Conservation (phyloP, 2,797 vertebrate species). For the Anguilla anguilla region DNA sequence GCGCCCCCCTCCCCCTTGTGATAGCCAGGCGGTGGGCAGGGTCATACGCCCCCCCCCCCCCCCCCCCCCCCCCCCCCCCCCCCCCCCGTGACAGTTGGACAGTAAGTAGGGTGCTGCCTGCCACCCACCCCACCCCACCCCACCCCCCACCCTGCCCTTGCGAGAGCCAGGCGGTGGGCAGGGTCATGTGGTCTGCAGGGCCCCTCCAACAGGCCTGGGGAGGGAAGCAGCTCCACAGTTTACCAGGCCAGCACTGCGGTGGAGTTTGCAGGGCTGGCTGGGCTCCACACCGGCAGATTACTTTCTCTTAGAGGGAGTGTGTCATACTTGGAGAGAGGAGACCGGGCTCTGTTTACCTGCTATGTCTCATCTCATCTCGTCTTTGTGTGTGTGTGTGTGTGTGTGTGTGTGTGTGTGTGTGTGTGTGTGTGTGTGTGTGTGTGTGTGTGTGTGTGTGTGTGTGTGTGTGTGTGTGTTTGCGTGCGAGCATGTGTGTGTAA, state of each 20-base stretch:
- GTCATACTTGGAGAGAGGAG: not conserved
- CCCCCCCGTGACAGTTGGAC: not conserved
- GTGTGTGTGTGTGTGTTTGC: slow-evolving; percentile 9
- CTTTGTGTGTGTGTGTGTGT: not conserved
- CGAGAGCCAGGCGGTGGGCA: too few species aligned
- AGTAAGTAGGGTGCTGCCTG: too few species aligned
- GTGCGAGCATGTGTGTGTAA: slow-evolving; percentile 18
- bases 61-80: not conserved
- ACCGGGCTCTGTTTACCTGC: not conserved
- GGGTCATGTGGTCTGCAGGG: not conserved
- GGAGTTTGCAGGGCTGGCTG: not conserved
- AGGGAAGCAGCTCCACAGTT: slow-evolving; percentile 26
- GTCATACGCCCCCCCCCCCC: not conserved
- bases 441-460: not conserved
- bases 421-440: slow-evolving; percentile 20
- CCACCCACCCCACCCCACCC: too few species aligned
- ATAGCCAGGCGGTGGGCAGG: too few species aligned
- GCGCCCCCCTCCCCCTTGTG: too few species aligned
- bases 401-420: too few species aligned
- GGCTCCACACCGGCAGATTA: not conserved
- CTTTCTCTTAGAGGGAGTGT: not conserved
- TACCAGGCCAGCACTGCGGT: not conserved
- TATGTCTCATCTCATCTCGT: not conserved
- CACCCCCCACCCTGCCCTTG: too few species aligned
- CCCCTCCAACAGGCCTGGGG: slow-evolving; percentile 24